Percentiles rank a stretch among this genome's conserved stretches.
Evolutionary conservation across 1,140 invertebrate genomes (phyloP).

Genomic region (Aradophagus sp.): DNA sequence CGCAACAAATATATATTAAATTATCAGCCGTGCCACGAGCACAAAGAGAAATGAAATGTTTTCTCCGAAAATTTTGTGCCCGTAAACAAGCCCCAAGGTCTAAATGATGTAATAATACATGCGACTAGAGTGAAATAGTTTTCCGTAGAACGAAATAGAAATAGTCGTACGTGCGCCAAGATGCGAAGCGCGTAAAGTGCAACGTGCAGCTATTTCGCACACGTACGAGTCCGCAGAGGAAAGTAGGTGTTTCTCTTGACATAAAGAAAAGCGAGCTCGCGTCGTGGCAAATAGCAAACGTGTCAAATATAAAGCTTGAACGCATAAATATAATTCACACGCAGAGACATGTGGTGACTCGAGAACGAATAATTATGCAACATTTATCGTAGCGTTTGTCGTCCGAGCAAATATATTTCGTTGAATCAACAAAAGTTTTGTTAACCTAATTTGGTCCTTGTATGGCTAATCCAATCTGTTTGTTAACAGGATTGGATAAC

Average conservation of each 20-base stretch:
- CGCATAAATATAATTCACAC: constrained; percentile 18
- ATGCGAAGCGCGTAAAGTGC: constrained; percentile 34
- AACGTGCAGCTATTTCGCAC: constrained; percentile 38
- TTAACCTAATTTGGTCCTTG: too few relatives aligned
- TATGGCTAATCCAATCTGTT: too few relatives aligned
- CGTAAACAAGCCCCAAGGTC: constrained; percentile 54
- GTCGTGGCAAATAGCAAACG: constrained; percentile 13
- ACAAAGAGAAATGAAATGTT: constrained; percentile 5
- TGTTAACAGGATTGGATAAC: too few relatives aligned
- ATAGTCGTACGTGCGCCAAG: constrained; percentile 49
- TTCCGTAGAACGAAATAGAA: constrained; percentile 31
- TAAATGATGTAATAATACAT: constrained; percentile 61
- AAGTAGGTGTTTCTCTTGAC: constrained; percentile 40
- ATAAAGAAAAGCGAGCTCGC: constrained; percentile 21
- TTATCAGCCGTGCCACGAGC: too few relatives aligned
- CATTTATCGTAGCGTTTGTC: constrained; percentile 4
- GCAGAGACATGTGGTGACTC: constrained; percentile 1
- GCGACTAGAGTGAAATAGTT: constrained; percentile 42
- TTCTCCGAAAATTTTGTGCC: constrained; percentile 46
- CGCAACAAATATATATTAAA: too few relatives aligned
- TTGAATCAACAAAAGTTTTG: neutral
- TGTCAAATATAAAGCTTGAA: constrained; percentile 35
- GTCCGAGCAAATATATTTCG: neutral
- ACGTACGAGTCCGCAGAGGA: constrained; percentile 16
- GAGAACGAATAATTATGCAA: constrained; percentile 5